Evolutionary conservation across 2,113 vertebrate species (phyloP).

Genomic region (Corvus hawaiiensis): DNA sequence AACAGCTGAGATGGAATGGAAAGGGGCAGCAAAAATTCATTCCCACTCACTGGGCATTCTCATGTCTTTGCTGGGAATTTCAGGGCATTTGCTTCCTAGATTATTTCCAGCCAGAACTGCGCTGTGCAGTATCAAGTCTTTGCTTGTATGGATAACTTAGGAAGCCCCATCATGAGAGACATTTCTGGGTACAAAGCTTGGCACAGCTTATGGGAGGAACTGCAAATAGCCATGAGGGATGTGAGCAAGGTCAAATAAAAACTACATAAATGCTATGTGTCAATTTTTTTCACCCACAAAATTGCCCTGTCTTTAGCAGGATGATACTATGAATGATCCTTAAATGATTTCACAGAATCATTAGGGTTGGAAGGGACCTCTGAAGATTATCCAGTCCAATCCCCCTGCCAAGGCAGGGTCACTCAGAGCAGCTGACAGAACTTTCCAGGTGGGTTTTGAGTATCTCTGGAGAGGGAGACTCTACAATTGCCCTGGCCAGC

Average conservation of each 20-base stretch:
- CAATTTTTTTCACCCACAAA: not conserved
- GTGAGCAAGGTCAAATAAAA: not conserved
- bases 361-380: not conserved
- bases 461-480: fast-evolving
- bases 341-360: not conserved
- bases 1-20: conserved; percentile 2
- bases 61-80: not conserved
- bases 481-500: not conserved
- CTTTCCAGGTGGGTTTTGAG: not conserved
- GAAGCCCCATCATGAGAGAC: not conserved
- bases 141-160: not conserved
- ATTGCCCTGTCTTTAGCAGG: not conserved
- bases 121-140: not conserved
- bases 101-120: conserved; percentile 4
- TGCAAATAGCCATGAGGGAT: not conserved
- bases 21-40: not conserved
- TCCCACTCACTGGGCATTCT: not conserved
- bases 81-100: not conserved
- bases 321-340: not conserved
- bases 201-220: not conserved
- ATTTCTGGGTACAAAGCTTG: not conserved
- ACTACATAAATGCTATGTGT: not conserved
- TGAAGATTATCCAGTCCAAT: not conserved
- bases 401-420: not conserved
- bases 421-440: not conserved